These are phyloP conservation scores for Megaceryle alcyon DNA, from an alignment of 2,797 vertebrate species.

Conservation along the genomic window DNA sequence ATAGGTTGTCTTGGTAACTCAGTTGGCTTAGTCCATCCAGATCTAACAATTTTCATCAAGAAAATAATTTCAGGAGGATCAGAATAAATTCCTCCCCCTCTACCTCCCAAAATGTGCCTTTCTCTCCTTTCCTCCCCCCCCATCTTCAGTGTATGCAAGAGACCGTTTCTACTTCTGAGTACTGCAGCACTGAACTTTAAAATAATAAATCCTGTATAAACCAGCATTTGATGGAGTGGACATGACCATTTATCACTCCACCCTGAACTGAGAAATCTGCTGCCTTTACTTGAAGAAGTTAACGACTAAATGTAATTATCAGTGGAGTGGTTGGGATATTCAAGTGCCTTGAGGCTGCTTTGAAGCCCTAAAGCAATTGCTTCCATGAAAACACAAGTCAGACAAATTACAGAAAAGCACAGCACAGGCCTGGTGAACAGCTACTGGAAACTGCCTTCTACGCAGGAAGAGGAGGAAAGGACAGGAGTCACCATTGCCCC, in stretches of 20 bases:
- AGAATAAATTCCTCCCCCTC: neutral
- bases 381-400: neutral
- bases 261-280: neutral
- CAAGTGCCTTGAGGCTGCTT: neutral
- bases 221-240: neutral
- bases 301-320: neutral
- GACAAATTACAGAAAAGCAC: neutral
- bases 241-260: neutral
- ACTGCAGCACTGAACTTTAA: neutral
- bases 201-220: neutral
- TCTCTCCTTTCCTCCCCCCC: neutral
- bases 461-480: neutral
- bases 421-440: neutral
- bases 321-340: neutral
- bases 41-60: slow-evolving; percentile 78
- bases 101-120: neutral
- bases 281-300: neutral
- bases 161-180: neutral
- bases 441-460: neutral
- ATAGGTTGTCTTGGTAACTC: slow-evolving; percentile 77
- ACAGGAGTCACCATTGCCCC: neutral
- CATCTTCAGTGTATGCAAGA: neutral
- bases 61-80: slow-evolving; percentile 62
- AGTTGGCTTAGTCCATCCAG: slow-evolving; percentile 78
- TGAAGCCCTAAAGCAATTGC: neutral